These are phyloP conservation scores for Dunckerocampus dactyliophorus DNA, from an alignment of 2,113 vertebrate genomes.

Conservation along the genomic window DNA sequence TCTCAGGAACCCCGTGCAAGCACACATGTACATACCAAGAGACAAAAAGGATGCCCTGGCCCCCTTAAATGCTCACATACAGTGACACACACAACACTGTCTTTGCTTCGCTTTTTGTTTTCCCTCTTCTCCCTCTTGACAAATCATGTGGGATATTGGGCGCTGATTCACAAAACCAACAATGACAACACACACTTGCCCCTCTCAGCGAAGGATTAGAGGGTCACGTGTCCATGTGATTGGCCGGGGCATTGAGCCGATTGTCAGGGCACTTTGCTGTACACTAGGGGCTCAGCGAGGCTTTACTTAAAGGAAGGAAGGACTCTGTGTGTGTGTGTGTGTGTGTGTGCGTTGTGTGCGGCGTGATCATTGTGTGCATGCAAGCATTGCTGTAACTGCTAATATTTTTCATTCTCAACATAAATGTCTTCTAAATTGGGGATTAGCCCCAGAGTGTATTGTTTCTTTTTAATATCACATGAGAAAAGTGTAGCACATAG, in stretches of 20 bases:
- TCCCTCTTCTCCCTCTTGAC: slow-evolving; percentile 83
- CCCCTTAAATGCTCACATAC: slow-evolving; percentile 25
- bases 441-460: slow-evolving; percentile 6
- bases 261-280: slow-evolving; percentile 80
- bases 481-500: slow-evolving; percentile 23
- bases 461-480: neutral
- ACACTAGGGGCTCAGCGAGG: slow-evolving; percentile 80
- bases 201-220: slow-evolving; percentile 88
- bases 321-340: slow-evolving; percentile 31
- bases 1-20: slow-evolving; percentile 65
- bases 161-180: slow-evolving; percentile 87
- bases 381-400: slow-evolving; percentile 5
- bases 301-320: slow-evolving; percentile 73
- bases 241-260: slow-evolving; percentile 88
- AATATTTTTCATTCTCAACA: slow-evolving; percentile 13
- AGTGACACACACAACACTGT: slow-evolving; percentile 39
- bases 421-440: slow-evolving; percentile 11
- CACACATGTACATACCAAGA: slow-evolving; percentile 25
- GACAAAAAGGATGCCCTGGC: slow-evolving; percentile 1
- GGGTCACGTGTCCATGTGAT: slow-evolving; percentile 88
- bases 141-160: slow-evolving; percentile 88
- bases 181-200: slow-evolving; percentile 85
- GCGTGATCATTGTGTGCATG: slow-evolving; percentile 32
- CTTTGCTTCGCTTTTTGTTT: slow-evolving; percentile 72
- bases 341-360: slow-evolving; percentile 43